These are phyloP conservation scores for Pampus argenteus DNA, from an alignment of 2,797 vertebrate species.

Conservation along the genomic window DNA sequence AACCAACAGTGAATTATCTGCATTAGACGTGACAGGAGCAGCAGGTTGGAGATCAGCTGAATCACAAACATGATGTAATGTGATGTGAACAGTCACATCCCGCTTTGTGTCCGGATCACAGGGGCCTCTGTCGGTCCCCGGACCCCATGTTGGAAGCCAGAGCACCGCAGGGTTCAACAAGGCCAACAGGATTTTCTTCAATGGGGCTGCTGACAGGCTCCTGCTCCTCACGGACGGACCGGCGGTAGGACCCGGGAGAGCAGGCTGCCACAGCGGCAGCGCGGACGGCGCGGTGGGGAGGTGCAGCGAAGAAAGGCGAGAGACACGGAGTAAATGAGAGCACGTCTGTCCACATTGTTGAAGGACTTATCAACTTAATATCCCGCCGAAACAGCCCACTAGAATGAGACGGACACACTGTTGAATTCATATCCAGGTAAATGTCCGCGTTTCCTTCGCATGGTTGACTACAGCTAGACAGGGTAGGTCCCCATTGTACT, in stretches of 20 bases:
- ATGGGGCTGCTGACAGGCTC: constrained; percentile 53
- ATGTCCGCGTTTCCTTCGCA: constrained; percentile 79
- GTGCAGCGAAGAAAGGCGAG: constrained; percentile 87
- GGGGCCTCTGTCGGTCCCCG: constrained; percentile 22
- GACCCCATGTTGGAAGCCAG: constrained; percentile 49
- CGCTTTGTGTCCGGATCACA: constrained; percentile 1
- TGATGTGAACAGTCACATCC: constrained; percentile 9
- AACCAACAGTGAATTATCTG: too few species aligned
- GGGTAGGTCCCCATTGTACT: constrained; percentile 87
- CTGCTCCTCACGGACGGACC: background rate
- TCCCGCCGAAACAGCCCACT: constrained; percentile 79
- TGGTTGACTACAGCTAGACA: constrained; percentile 80
- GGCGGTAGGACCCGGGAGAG: constrained; percentile 85
- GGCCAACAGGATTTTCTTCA: constrained; percentile 59
- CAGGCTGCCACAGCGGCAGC: constrained; percentile 77
- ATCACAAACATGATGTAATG: too few species aligned
- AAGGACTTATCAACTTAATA: constrained; percentile 84
- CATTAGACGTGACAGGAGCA: too few species aligned
- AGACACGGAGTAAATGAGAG: constrained; percentile 88
- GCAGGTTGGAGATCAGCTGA: too few species aligned
- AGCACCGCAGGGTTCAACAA: constrained; percentile 59
- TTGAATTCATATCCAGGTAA: constrained; percentile 85
- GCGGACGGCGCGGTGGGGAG: constrained; percentile 85
- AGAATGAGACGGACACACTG: constrained; percentile 85
- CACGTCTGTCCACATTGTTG: constrained; percentile 85